phyloP scores from a whole-genome alignment of 2,113 vertebrate species.

The Capricornis sumatraensis region DNA sequence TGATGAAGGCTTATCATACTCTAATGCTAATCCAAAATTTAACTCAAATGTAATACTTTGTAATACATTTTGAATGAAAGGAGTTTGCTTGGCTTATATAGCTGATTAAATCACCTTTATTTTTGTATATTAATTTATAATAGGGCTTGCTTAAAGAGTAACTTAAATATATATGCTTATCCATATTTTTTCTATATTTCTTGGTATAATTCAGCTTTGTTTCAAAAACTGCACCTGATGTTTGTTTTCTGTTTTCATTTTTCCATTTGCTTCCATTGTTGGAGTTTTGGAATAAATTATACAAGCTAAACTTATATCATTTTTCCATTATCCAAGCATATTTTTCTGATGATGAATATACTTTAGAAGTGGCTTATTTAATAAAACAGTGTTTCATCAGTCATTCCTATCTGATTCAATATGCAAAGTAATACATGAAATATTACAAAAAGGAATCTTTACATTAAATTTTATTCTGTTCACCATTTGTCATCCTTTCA shows the following conservation, averaged over 20 bases:
- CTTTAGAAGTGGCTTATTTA: slow-evolving; percentile 43
- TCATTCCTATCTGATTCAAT: slow-evolving; percentile 53
- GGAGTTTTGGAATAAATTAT: slow-evolving; percentile 42
- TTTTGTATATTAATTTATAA: neutral
- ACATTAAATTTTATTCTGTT: slow-evolving; percentile 25
- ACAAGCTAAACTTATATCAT: slow-evolving; percentile 25
- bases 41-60: neutral
- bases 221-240: neutral
- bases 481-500: neutral
- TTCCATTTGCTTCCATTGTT: slow-evolving; percentile 20
- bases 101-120: neutral
- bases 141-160: neutral
- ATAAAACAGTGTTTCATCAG: slow-evolving; percentile 58
- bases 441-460: slow-evolving; percentile 31
- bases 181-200: neutral
- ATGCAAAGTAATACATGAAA: slow-evolving; percentile 47
- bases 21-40: neutral
- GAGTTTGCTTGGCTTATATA: neutral
- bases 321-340: slow-evolving; percentile 44
- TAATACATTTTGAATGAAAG: neutral
- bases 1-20: neutral
- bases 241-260: neutral
- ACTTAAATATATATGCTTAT: neutral
- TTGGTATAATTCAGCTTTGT: neutral
- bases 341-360: slow-evolving; percentile 32